Base-by-base conservation (phyloP, 2,797 vertebrate species). In the Champsocephalus gunnari region DNA sequence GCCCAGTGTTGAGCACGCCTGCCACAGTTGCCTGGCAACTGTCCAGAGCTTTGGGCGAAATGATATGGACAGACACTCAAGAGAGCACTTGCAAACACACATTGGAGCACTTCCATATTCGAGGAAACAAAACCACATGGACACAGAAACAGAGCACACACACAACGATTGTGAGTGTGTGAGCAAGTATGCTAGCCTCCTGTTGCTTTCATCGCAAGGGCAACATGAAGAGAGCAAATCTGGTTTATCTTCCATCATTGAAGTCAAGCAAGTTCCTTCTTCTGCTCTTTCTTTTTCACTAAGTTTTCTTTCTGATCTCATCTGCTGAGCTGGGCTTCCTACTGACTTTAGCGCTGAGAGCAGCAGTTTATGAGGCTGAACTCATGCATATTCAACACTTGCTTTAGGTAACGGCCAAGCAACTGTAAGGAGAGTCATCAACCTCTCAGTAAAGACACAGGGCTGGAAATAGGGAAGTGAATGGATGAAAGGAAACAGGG, bases 1-100 rank as follows among this genome's bases (percentile, higher is more conserved):
- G 83, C 82, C 76, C 71, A 87, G 84, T 76, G 81, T 87, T 67
- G 89, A 87, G 88, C 87, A 85, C 34, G 91, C 89, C 91, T 89
- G 89, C 92, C 88, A 90, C 90, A 86, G 94, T 95, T 95, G 93
- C 94, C 88, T 94, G 94, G 95, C 94, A 96, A 95, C 94, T 87
- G 81, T 90, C 92, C 94, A 94, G 88, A 75, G 87, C 90, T 93
- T 91, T 88, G 81, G 90, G 88, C 81, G 78, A 89, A 91, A 90
- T 87, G 80, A 92, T 91, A 92, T 90, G 88, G 90, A 87, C 84
- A 87, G 81, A 90, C 86, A 89, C 88, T 90, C 79, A 83, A 71
- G 65, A 82, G 90, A 73, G 83, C 87, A 80, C 90, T 83, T 74
- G 70, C 75, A 82, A 70, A 81, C 85, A 86, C 80, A 84, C 82